Base-by-base conservation (phyloP, 2,888 invertebrate species). In the Tiliacea citrago region DNA sequence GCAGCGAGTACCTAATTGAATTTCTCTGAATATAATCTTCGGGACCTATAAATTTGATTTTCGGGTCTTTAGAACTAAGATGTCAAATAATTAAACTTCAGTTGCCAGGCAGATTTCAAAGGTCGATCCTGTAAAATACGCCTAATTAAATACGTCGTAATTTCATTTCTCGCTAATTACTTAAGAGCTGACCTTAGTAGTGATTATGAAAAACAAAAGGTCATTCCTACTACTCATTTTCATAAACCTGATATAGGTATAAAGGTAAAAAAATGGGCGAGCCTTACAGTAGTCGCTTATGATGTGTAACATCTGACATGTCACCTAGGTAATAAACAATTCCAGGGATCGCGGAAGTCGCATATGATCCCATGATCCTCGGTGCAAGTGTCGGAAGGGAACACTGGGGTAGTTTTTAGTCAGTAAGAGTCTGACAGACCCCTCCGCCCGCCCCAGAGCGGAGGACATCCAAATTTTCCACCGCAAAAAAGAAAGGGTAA, bases 1-100 rank as follows among this genome's bases (percentile, higher is more conserved):
- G 53, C 63, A 67, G 45, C 49, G 66, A 55, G 39, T 65, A 72
- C 35, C 24, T 69, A 75, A 83, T 77, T 73, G 35, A 73, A 66
- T 81, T 75, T 68, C 72, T 61, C 55, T 69, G 57, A 79, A 77
- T 71, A 79, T 69, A 61, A 58, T 75, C 69, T 68, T 58, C 10
- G 60, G 42, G 65, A 53, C 29, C 45, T 58, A 13, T 21, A 68
- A 49, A 75, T 60, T 77, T 67, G 42, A 75, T 75, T 77, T 74
- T 65, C 29, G 45, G 13, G 2, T 66, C 39, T 65, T 57, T 69
- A 62, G 29, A 62, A 67, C 29, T 57, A 60, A 65, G 24, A 68
- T 18, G 42, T 5, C 60, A 72, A 82, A 75, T 82, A 74, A 62
- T 75, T 53, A 65, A 71, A 55, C 58, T 29, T n/a, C n/a, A 62